Percentiles rank a stretch among this genome's conserved stretches.
These are phyloP conservation scores for Bruchidius siliquastri DNA, from an alignment of 2,888 invertebrate species.

Conservation along the genomic window DNA sequence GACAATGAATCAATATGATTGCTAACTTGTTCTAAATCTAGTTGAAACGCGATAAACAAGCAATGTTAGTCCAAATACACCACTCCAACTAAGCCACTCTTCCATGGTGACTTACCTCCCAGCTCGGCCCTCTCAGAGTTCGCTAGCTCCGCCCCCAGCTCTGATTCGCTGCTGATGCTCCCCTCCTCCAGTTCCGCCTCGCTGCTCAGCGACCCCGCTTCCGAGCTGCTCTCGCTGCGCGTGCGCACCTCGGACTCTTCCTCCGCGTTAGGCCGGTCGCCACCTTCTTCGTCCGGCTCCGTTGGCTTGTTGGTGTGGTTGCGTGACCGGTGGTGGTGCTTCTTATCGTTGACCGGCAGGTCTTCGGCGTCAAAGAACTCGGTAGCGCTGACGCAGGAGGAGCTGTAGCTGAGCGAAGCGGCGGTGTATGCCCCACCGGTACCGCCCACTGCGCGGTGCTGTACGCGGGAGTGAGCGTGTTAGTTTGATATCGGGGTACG, in stretches of 20 bases:
- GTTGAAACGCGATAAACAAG: not conserved
- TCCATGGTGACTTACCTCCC: slow-evolving; percentile 26
- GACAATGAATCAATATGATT: no score
- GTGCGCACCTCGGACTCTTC: slow-evolving; percentile 43
- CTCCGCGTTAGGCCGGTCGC: slow-evolving; percentile 22
- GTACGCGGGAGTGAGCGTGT: slow-evolving; percentile 20
- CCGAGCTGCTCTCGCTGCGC: slow-evolving; percentile 64
- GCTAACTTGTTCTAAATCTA: no score
- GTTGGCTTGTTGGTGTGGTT: not conserved
- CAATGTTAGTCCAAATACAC: not conserved
- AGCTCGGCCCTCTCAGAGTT: slow-evolving; percentile 40
- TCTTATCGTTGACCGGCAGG: slow-evolving; percentile 34
- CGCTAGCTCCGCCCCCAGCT: slow-evolving; percentile 54
- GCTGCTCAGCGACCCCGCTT: slow-evolving; percentile 64
- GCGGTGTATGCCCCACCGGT: slow-evolving; percentile 56
- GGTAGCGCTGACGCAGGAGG: slow-evolving; percentile 69
- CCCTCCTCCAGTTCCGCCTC: slow-evolving; percentile 66
- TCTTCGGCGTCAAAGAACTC: slow-evolving; percentile 83
- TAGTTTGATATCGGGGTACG: not conserved
- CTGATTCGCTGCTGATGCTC: slow-evolving; percentile 52
- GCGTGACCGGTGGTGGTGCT: not conserved
- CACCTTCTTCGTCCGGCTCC: not conserved
- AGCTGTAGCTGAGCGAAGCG: slow-evolving; percentile 68
- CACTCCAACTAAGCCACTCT: not conserved
- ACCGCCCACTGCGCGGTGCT: slow-evolving; percentile 42